phyloP scores from a whole-genome alignment of 2,113 vertebrate genomes.

The Okapia johnstoni region DNA sequence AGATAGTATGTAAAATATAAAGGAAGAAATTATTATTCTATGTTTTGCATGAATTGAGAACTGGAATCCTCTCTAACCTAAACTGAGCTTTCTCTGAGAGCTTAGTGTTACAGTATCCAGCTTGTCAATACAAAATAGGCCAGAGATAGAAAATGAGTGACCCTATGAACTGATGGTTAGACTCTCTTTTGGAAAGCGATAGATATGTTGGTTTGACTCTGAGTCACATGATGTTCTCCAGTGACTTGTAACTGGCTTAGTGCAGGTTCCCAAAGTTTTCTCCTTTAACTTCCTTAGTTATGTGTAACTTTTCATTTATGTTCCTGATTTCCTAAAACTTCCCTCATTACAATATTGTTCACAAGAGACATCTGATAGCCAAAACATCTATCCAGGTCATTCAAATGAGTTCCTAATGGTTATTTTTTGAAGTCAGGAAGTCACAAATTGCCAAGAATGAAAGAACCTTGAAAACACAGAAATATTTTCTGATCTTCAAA shows the following conservation, averaged over 20 bases:
- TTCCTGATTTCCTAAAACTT: not conserved
- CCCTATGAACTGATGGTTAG: not conserved
- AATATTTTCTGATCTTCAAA: not conserved
- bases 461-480: not conserved
- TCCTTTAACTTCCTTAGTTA: slow-evolving; percentile 12
- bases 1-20: not conserved
- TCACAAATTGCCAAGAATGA: slow-evolving; percentile 33
- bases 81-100: not conserved
- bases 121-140: not conserved
- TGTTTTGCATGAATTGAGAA: not conserved
- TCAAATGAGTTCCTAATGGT: not conserved
- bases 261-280: not conserved
- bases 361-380: not conserved
- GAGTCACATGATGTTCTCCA: not conserved
- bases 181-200: not conserved
- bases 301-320: not conserved
- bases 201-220: not conserved
- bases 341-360: not conserved
- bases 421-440: slow-evolving; percentile 23
- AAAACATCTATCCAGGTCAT: not conserved
- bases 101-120: not conserved
- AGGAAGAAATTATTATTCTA: not conserved
- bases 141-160: not conserved
- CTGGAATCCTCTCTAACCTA: not conserved
- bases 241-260: not conserved